Base-by-base conservation (phyloP, 2,888 invertebrate species). In the Papilio demoleus region DNA sequence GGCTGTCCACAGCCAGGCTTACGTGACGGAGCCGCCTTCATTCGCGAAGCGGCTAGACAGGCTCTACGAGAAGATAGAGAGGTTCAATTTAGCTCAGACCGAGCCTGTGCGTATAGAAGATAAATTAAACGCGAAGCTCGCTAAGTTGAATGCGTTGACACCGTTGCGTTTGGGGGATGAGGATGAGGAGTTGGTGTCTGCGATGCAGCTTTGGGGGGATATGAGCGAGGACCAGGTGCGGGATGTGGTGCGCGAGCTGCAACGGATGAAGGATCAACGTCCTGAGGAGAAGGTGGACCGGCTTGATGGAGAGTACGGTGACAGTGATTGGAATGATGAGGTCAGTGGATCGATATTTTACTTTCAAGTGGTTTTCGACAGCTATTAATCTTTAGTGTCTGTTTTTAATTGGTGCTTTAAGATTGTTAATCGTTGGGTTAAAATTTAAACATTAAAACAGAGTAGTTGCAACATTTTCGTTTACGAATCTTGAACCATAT, bases 51-150 rank as follows among this genome's bases (percentile, higher is more conserved):
- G 84, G 31, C 79, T 88, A 22, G 87, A 87, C 70, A 81, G 81
- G 70, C 75, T 88, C 2, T 88, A 85, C 73, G 83, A 88, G 71
- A 90, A 88, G 71, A 75, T 92, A 0, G 90, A 92, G 70, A 81
- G 80, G 40, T 75, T 90, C 19, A 84, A 83, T 9, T 70, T 81
- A 4, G 73, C 83, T 0, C 83, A 85, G 0, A 38, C 64, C 19
- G 75, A 72, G 36, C 53, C 68, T 14, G 70, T 77, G 67, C 64
- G 81, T 79, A 70, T 72, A 2, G 75, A 76, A 19, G 81, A 83
- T 4, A 85, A 81, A 60, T 75, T 88, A 22, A 82, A 85, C 58
- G 86, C 83, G 27, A 90, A 91, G 72, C 72, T 90, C 31, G 87
- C 87, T n/a, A 77, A 76, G 31, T 70, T 90, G 3, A 88, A 90